phyloP scores from a whole-genome alignment of 2,113 vertebrate species.

The Eubucco bourcierii region DNA sequence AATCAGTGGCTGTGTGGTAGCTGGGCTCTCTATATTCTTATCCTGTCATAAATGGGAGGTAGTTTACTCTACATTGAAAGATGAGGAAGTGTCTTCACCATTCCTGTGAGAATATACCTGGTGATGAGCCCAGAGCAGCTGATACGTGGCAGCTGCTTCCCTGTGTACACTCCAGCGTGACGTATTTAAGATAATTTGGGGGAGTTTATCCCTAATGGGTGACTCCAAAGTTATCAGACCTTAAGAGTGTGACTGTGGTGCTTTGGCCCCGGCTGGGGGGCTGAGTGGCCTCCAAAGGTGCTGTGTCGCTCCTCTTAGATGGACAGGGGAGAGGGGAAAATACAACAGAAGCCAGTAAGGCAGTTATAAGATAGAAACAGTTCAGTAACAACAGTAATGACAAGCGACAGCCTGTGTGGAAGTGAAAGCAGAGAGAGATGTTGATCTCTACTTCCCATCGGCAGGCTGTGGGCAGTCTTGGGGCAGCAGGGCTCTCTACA shows the following conservation, averaged over 20 bases:
- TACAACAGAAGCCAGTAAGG: too few relatives aligned
- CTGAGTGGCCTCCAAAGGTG: too few relatives aligned
- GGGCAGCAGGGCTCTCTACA: too few relatives aligned
- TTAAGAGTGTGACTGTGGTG: background rate
- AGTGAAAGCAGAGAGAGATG: too few relatives aligned
- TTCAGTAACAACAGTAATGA: too few relatives aligned
- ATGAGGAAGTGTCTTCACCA: background rate
- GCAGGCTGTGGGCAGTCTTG: too few relatives aligned
- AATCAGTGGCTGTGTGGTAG: background rate
- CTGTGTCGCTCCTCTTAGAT: too few relatives aligned
- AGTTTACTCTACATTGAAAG: slow-evolving; percentile 28
- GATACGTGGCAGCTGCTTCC: slow-evolving; percentile 45
- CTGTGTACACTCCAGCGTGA: background rate
- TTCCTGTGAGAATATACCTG: slow-evolving; percentile 26
- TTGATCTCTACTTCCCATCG: too few relatives aligned
- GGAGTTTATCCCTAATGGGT: slow-evolving; percentile 24
- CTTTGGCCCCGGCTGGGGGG: too few relatives aligned
- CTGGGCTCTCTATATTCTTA: background rate
- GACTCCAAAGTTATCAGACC: background rate
- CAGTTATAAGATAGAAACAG: too few relatives aligned
- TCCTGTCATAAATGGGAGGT: slow-evolving; percentile 17
- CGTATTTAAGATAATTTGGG: slow-evolving; percentile 1
- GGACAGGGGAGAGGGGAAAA: too few relatives aligned
- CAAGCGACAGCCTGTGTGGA: too few relatives aligned
- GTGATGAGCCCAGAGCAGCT: slow-evolving; percentile 35